Evolutionary conservation across 2,888 invertebrate species (phyloP).

Genomic region (Mycalesis mineus): DNA sequence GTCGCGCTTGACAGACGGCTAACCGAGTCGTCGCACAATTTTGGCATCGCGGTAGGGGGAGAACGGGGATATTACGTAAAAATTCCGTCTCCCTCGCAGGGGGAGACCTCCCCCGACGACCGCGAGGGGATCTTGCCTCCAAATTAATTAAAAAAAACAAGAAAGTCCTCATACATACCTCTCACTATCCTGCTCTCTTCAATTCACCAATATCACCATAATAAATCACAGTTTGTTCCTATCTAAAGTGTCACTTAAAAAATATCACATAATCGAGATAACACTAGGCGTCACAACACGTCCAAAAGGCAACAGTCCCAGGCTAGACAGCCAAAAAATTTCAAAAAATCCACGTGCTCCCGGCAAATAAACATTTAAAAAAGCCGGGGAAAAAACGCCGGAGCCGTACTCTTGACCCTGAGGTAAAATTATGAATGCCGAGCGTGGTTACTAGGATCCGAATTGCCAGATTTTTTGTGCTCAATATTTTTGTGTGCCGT

Average conservation of each 20-base stretch:
- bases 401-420: slow-evolving; percentile 74
- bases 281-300: slow-evolving; percentile 76
- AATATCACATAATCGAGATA: slow-evolving; percentile 75
- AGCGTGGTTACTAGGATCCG: slow-evolving; percentile 73
- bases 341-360: slow-evolving; percentile 70
- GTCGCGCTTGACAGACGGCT: slow-evolving; percentile 65
- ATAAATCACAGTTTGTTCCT: slow-evolving; percentile 77
- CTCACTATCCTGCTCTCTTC: slow-evolving; percentile 61
- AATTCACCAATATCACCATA: slow-evolving; percentile 73
- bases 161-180: slow-evolving; percentile 55
- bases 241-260: slow-evolving; percentile 70
- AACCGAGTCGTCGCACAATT: slow-evolving; percentile 48
- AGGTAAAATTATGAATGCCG: slow-evolving; percentile 75
- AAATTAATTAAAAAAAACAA: slow-evolving; percentile 37
- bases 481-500: slow-evolving; percentile 75
- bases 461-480: slow-evolving; percentile 74
- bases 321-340: slow-evolving; percentile 65
- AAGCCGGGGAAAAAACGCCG: slow-evolving; percentile 57
- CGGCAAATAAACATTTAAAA: slow-evolving; percentile 71
- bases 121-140: slow-evolving; percentile 37
- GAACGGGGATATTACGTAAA: slow-evolving; percentile 56
- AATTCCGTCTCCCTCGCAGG: slow-evolving; percentile 41
- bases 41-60: slow-evolving; percentile 47
- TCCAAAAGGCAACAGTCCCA: slow-evolving; percentile 73
- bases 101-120: slow-evolving; percentile 29